Conservation (phyloP, 2,797 vertebrate species). For the Tragelaphus eurycerus region DNA sequence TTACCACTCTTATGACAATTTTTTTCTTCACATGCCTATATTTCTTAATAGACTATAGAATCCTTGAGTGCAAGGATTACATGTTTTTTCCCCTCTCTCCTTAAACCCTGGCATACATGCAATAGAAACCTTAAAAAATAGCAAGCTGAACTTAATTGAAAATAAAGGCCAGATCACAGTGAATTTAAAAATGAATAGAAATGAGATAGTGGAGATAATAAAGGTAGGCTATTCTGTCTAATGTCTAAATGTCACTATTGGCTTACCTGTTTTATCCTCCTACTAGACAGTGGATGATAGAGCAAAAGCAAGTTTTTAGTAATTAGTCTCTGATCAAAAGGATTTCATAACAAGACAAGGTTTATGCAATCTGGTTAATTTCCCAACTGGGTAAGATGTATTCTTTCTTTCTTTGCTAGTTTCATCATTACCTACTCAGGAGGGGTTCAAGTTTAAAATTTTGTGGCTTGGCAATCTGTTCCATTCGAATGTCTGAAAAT, state of each 20-base stretch:
- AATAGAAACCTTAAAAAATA: not conserved
- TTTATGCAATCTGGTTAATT: not conserved
- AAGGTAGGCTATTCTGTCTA: not conserved
- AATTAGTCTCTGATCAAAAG: not conserved
- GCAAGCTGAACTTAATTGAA: not conserved
- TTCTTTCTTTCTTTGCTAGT: not conserved
- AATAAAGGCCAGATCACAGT: not conserved
- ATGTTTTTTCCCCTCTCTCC: not conserved
- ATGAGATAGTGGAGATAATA: not conserved
- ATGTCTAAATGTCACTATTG: not conserved
- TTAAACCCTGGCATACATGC: not conserved
- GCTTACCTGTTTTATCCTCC: not conserved
- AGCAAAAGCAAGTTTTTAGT: constrained; percentile 9
- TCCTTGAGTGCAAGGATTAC: not conserved
- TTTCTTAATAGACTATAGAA: not conserved
- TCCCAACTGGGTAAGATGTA: not conserved
- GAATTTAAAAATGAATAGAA: not conserved
- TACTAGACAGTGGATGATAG: not conserved
- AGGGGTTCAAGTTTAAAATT: not conserved
- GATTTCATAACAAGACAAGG: not conserved
- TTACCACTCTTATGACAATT: not conserved
- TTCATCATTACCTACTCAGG: not conserved
- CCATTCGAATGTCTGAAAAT: not conserved
- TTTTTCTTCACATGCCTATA: not conserved
- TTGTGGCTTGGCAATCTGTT: not conserved